Percentiles rank a stretch among this genome's conserved stretches.
Conservation (phyloP, 2,888 invertebrate species). For the Dione juno region DNA sequence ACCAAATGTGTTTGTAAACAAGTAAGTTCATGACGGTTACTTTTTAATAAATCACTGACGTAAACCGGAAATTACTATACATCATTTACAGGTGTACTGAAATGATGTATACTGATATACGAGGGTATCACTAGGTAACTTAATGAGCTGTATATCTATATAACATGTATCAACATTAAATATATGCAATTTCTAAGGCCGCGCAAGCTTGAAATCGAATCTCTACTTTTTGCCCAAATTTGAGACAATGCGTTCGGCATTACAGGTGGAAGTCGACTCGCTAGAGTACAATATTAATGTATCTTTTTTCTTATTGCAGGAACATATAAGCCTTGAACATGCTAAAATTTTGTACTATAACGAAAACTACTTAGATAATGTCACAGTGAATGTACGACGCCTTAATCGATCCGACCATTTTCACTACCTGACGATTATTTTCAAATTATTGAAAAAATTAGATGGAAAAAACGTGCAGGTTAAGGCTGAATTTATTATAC, state of each 20-base stretch:
- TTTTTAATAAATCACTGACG: not conserved
- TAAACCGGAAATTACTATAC: too few relatives aligned
- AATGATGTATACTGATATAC: too few relatives aligned
- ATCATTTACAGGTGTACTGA: too few relatives aligned
- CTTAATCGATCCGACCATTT: constrained; percentile 5
- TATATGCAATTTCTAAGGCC: too few relatives aligned
- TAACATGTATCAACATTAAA: too few relatives aligned
- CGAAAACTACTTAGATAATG: not conserved
- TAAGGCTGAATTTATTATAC: not conserved
- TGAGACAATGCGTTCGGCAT: too few relatives aligned
- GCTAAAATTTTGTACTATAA: not conserved
- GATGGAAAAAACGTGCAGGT: not conserved
- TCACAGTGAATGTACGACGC: not conserved
- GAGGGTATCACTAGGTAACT: too few relatives aligned
- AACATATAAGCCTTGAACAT: constrained; percentile 1
- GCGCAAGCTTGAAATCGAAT: too few relatives aligned
- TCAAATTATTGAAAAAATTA: not conserved
- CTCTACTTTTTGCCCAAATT: too few relatives aligned
- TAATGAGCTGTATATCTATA: too few relatives aligned
- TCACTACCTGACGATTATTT: not conserved
- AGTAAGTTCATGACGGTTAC: not conserved
- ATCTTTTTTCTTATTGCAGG: not conserved
- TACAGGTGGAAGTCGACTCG: too few relatives aligned
- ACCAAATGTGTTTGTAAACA: not conserved
- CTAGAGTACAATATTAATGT: too few relatives aligned